Conservation (phyloP, 2,797 vertebrate species). For the Darevskia mixta region DNA sequence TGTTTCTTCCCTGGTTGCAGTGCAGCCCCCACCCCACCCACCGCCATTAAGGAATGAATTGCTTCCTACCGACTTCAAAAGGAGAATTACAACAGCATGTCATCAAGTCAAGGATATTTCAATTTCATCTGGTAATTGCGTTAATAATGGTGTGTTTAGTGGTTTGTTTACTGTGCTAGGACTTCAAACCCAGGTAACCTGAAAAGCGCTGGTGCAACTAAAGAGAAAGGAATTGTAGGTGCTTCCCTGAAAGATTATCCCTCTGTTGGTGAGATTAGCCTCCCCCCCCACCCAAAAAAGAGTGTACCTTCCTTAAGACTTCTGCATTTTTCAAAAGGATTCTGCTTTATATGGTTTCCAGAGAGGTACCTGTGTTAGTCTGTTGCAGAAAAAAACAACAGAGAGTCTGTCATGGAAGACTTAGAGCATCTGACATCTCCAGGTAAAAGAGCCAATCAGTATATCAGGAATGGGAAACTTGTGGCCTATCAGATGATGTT, state of each 20-base stretch:
- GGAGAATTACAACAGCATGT: slow-evolving; percentile 15
- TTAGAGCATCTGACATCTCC: not conserved
- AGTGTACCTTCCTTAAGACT: slow-evolving; percentile 36
- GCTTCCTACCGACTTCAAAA: slow-evolving; percentile 37
- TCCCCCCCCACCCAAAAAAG: not conserved
- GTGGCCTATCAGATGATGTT: no score
- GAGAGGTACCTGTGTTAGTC: not conserved
- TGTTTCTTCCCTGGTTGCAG: slow-evolving; percentile 4
- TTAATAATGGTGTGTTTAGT: slow-evolving; percentile 9
- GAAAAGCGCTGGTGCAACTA: slow-evolving; percentile 14
- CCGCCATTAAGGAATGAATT: slow-evolving; percentile 33
- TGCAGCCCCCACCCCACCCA: not conserved
- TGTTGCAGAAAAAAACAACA: not conserved
- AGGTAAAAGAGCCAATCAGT: no score
- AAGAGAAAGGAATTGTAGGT: slow-evolving; percentile 23
- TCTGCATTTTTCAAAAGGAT: slow-evolving; percentile 63
- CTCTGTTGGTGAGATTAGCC: not conserved
- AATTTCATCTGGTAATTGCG: slow-evolving; percentile 27
- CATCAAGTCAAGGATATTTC: slow-evolving; percentile 17
- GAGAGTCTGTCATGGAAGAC: not conserved
- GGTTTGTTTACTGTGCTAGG: slow-evolving; percentile 23
- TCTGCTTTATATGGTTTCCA: slow-evolving; percentile 70
- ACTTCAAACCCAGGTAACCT: not conserved
- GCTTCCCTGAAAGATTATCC: slow-evolving; percentile 24
- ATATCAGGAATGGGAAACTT: no score